phyloP scores from a whole-genome alignment of 2,797 vertebrate genomes.

The Lophotriccus pileatus region DNA sequence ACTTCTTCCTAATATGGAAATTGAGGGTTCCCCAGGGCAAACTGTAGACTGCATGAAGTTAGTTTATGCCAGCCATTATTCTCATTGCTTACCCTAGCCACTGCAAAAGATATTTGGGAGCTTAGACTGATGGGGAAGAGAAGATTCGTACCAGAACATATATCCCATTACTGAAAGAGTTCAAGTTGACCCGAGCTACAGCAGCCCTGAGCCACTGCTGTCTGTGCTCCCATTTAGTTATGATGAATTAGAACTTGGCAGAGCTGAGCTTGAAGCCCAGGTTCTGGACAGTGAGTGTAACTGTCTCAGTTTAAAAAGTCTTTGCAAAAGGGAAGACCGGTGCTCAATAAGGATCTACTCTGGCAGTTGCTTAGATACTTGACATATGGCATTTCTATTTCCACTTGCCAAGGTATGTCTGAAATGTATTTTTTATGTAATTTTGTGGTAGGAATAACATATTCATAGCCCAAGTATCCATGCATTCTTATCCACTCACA shows the following conservation, averaged over 20 bases:
- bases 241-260: not conserved
- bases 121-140: not conserved
- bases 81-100: not conserved
- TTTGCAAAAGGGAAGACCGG: not conserved
- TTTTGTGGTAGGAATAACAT: constrained; percentile 5
- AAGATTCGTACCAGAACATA: not conserved
- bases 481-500: not conserved
- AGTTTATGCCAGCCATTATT: not conserved
- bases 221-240: not conserved
- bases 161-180: not conserved
- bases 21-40: not conserved
- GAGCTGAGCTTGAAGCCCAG: not conserved
- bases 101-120: not conserved
- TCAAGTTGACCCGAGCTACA: not conserved
- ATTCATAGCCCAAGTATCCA: constrained; percentile 14
- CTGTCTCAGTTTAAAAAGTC: not conserved
- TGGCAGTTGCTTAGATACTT: not conserved
- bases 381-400: not conserved
- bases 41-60: not conserved
- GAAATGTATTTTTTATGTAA: constrained; percentile 14
- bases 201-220: not conserved
- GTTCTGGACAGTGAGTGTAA: not conserved
- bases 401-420: not conserved
- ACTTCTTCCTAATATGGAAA: not conserved
- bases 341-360: not conserved